Percentiles rank a stretch among this genome's conserved stretches.
phyloP scores from a whole-genome alignment of 1,140 invertebrate species.

The Pectinophora gossypiella region DNA sequence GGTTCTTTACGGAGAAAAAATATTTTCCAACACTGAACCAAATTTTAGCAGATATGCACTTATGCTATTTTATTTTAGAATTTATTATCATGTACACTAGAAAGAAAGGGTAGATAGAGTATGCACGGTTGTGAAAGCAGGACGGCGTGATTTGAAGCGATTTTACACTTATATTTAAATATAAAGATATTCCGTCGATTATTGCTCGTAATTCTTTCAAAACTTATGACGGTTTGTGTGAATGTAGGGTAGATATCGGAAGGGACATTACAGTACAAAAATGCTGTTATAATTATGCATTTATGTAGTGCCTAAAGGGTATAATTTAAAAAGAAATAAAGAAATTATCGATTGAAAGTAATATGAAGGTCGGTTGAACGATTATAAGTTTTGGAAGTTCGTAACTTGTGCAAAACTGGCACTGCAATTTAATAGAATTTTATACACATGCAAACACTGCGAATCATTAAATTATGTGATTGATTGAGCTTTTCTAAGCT shows the following conservation, averaged over 20 bases:
- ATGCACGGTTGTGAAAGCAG: neutral
- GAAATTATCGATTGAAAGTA: too few species aligned
- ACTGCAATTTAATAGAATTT: conserved; percentile 14
- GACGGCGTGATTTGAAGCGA: neutral
- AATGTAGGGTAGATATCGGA: too few species aligned
- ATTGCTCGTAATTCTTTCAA: neutral
- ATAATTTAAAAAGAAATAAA: too few species aligned
- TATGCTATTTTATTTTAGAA: neutral
- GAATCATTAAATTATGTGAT: conserved; percentile 37
- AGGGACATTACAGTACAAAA: too few species aligned
- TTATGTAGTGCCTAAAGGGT: too few species aligned
- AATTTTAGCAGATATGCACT: too few species aligned
- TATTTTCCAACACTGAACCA: too few species aligned
- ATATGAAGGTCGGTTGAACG: too few species aligned
- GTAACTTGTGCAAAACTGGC: neutral
- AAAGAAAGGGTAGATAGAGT: neutral
- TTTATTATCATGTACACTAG: neutral
- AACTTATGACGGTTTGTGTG: neutral
- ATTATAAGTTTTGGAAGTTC: neutral
- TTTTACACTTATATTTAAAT: neutral
- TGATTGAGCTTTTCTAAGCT: conserved; percentile 43
- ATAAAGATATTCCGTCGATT: neutral
- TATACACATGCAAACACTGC: conserved; percentile 51
- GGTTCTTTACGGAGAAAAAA: too few species aligned
- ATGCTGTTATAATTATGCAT: too few species aligned